Percentiles rank a stretch among this genome's conserved stretches.
These are phyloP conservation scores for Glareola pratincola DNA, from an alignment of 2,113 vertebrate genomes.

Conservation along the genomic window DNA sequence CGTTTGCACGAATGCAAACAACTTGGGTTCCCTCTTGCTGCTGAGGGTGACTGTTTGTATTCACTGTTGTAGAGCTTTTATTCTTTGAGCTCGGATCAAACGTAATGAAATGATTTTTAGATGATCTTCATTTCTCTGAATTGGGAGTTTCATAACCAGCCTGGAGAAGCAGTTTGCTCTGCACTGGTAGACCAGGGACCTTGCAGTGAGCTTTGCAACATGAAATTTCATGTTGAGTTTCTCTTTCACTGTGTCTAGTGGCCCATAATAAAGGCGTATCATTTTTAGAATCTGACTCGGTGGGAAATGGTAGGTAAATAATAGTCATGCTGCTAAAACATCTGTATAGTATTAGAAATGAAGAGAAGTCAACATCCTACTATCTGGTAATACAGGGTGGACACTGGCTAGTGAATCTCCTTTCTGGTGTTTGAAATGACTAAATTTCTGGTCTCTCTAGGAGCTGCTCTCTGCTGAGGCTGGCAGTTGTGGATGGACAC, in stretches of 20 bases:
- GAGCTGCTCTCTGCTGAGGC: not conserved
- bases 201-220: not conserved
- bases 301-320: not conserved
- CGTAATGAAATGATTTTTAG: not conserved
- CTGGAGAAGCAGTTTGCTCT: not conserved
- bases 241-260: not conserved
- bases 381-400: not conserved
- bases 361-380: not conserved
- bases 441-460: not conserved
- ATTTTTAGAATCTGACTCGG: not conserved
- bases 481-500: not conserved
- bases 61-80: not conserved
- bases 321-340: not conserved
- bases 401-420: not conserved
- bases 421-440: not conserved
- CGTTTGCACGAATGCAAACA: not conserved
- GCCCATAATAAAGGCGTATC: not conserved
- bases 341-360: not conserved
- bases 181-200: not conserved
- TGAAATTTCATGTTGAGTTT: not conserved
- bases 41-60: not conserved
- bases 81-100: not conserved
- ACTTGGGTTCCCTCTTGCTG: not conserved
- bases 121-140: not conserved
- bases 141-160: not conserved